Evolutionary conservation across 1,140 invertebrate genomes (phyloP).

Genomic region (Copidosoma floridanum): DNA sequence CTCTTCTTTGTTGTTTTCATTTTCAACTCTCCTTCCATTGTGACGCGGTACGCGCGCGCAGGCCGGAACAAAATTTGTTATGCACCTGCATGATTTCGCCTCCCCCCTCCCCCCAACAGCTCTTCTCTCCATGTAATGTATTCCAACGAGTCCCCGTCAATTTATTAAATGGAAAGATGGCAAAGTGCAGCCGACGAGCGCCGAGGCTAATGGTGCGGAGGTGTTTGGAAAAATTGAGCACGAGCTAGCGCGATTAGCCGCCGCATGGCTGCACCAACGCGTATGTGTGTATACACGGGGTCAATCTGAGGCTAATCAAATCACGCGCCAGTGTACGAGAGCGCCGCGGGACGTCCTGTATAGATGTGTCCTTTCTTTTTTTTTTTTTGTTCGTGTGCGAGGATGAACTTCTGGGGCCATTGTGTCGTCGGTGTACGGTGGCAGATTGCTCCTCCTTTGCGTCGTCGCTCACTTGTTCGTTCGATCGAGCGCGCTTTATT

Average conservation of each 20-base stretch:
- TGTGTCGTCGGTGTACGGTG: conserved; percentile 32
- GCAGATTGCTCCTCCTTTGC: conserved; percentile 46
- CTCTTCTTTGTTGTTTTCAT: too few relatives aligned
- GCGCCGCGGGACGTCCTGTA: conserved; percentile 41
- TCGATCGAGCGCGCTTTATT: conserved; percentile 50
- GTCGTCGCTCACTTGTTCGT: conserved; percentile 45
- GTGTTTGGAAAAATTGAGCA: conserved; percentile 28
- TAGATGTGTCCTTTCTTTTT: conserved; percentile 7
- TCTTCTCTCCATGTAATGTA: conserved; percentile 44
- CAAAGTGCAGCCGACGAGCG: conserved; percentile 48
- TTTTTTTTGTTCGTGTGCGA: conserved; percentile 12
- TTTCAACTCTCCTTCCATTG: too few relatives aligned
- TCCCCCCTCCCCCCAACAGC: conserved; percentile 4
- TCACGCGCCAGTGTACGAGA: conserved; percentile 43
- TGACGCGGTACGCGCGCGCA: neutral
- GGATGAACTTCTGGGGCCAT: neutral
- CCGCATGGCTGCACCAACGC: conserved; percentile 35
- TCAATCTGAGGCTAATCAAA: conserved; percentile 60
- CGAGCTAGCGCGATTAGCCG: conserved; percentile 51
- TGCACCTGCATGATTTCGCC: conserved; percentile 20
- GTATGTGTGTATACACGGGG: conserved; percentile 43
- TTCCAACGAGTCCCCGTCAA: conserved; percentile 52
- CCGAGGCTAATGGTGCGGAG: conserved; percentile 52
- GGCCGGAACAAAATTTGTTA: conserved; percentile 16
- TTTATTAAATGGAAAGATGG: conserved; percentile 60